phyloP scores from a whole-genome alignment of 2,113 vertebrate species.

The Copsychus sechellarum region DNA sequence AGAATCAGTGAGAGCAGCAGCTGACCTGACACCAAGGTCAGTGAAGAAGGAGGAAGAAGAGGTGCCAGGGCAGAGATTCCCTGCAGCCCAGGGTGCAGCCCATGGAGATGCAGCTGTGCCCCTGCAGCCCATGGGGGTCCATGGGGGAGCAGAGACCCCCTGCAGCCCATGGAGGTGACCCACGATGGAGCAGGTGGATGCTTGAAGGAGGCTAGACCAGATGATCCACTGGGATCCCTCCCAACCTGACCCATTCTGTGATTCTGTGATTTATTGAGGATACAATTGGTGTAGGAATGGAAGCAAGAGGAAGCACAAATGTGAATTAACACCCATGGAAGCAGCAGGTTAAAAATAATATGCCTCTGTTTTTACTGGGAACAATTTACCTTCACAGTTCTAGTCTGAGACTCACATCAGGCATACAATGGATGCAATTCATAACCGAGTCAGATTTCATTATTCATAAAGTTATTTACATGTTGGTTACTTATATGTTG shows the following conservation, averaged over 20 bases:
- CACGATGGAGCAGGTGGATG: rapidly evolving
- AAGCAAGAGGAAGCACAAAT: background rate
- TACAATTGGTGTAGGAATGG: background rate
- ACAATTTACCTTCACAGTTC: background rate
- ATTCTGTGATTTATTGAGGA: background rate
- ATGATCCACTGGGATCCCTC: background rate
- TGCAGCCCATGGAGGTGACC: background rate
- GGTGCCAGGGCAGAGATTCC: background rate
- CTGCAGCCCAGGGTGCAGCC: background rate
- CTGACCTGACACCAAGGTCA: background rate
- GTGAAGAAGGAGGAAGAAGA: background rate
- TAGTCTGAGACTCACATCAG: background rate
- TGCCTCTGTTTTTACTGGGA: background rate
- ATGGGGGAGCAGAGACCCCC: background rate
- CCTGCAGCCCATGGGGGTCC: background rate
- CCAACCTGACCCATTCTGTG: background rate
- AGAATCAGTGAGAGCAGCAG: background rate
- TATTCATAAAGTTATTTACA: background rate
- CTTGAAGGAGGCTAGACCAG: background rate
- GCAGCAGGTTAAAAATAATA: background rate
- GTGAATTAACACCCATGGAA: background rate
- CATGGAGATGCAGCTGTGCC: background rate
- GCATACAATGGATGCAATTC: background rate
- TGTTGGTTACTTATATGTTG: background rate
- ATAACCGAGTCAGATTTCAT: background rate